A percentile compares a stretch with the other conserved stretches of the same genome.
These are phyloP conservation scores for Eupithecia dodoneata DNA, from an alignment of 2,888 invertebrate species.

Conservation along the genomic window DNA sequence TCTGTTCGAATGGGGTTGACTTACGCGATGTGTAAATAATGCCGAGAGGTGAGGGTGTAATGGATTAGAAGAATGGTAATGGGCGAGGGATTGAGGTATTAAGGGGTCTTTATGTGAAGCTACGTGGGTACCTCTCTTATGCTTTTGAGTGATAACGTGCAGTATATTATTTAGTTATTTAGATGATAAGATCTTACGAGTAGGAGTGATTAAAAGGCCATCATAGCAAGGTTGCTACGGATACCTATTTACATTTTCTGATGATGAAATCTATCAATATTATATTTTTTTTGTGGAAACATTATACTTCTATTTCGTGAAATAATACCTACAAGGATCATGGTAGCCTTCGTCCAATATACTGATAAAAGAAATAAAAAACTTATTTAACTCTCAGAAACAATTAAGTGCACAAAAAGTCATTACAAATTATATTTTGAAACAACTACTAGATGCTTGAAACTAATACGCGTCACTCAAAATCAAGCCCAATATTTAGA, in stretches of 20 bases:
- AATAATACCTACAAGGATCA: too few species aligned
- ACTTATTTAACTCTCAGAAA: background rate
- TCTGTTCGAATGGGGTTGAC: constrained; percentile 58
- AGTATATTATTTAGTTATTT: background rate
- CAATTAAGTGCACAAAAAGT: background rate
- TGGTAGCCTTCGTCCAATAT: too few species aligned
- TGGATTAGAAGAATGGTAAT: constrained; percentile 22
- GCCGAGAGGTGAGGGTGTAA: constrained; percentile 43
- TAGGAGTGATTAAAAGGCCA: background rate
- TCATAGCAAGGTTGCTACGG: background rate
- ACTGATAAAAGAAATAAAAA: too few species aligned
- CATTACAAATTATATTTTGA: background rate
- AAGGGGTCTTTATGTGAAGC: constrained; percentile 4
- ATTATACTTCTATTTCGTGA: too few species aligned
- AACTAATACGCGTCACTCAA: background rate
- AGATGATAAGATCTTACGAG: background rate
- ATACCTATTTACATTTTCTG: background rate
- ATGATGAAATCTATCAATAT: background rate
- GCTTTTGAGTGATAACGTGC: background rate
- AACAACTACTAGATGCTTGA: too few species aligned
- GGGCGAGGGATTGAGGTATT: constrained; percentile 19
- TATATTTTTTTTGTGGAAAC: too few species aligned
- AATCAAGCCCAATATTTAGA: background rate
- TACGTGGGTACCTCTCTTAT: background rate
- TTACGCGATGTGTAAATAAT: constrained; percentile 62